Evolutionary conservation across 2,797 vertebrate genomes (phyloP).

Genomic region (Molossus alvarezi): DNA sequence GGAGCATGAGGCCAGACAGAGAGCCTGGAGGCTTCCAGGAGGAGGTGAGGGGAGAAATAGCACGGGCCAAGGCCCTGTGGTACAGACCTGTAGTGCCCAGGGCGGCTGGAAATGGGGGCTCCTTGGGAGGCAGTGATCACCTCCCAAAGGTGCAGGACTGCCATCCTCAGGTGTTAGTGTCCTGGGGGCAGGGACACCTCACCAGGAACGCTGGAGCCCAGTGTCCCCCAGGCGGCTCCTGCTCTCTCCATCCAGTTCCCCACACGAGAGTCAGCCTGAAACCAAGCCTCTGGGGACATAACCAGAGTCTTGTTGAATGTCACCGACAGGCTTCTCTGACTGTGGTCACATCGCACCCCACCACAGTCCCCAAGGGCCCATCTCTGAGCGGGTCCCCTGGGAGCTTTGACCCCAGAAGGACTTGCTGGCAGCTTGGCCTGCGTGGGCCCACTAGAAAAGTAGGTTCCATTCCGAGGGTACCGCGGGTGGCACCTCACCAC

Average conservation of each 20-base stretch:
- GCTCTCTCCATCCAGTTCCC: background rate
- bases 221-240: accelerated
- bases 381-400: background rate
- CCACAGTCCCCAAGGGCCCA: background rate
- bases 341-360: too few species aligned
- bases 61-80: background rate
- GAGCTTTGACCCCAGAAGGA: background rate
- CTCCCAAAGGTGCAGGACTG: accelerated
- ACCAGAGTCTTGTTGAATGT: background rate
- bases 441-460: too few species aligned
- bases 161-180: background rate
- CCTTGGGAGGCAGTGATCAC: background rate
- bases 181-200: background rate
- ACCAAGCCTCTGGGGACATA: background rate
- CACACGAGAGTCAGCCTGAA: background rate
- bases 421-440: background rate
- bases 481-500: accelerated
- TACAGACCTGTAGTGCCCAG: background rate
- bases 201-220: background rate
- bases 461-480: background rate
- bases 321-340: background rate
- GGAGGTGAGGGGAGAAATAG: background rate
- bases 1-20: background rate
- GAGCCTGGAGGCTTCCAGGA: background rate
- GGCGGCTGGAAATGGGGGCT: background rate